Base-by-base conservation (phyloP, 37 sponge, comb jelly and placozoan genomes). In the Beroe ovata region DNA sequence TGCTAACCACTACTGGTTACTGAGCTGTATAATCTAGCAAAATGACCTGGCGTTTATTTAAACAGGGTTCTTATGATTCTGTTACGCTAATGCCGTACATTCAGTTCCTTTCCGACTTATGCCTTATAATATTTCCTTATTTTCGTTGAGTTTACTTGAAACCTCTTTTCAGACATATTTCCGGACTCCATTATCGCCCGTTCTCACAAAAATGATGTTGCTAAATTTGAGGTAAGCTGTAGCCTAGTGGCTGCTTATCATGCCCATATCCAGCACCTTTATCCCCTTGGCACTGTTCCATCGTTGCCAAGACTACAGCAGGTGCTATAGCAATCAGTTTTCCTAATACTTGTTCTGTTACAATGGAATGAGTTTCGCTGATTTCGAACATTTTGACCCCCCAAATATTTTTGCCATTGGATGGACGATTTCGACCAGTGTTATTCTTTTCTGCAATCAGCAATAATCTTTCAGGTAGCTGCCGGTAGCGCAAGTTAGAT, bases 11-110 rank as follows among this genome's bases (percentile, higher is more conserved):
- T n/a, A 6, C 26, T 77, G 28, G 84, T 11, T 42, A 36, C 47
- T 42, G 84, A 36, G 84, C 47, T 77, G 84, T 77, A 77, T 77
- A 39, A 33, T 42, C 42, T 77, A 77, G 84, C 84, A 3, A 77
- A 77, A 26, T 8, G n/a, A 77, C 38, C 4, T 77, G 42, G 0
- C n/a, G 23, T 21, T 18, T 39, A 21, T 77, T 77, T 39, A 77
- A 77, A 39, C 84, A 14, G 8, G 23, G 1, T 36, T 42, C 23
- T 40, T 1, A 23, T 3, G 23, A 19, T 33, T 41, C 38, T 41
- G 54, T 42, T 42, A 77, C 42, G 54, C 54, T 77, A 77, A 29
- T 77, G 54, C 35, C 8, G 54, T 37, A 39, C 84, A 42, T 22
- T 63, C n/a, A 63, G 8, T 22, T 63, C 26, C n/a, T 63, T 25